Conservation (phyloP, 2,113 vertebrate genomes). For the Loxodonta africana region DNA sequence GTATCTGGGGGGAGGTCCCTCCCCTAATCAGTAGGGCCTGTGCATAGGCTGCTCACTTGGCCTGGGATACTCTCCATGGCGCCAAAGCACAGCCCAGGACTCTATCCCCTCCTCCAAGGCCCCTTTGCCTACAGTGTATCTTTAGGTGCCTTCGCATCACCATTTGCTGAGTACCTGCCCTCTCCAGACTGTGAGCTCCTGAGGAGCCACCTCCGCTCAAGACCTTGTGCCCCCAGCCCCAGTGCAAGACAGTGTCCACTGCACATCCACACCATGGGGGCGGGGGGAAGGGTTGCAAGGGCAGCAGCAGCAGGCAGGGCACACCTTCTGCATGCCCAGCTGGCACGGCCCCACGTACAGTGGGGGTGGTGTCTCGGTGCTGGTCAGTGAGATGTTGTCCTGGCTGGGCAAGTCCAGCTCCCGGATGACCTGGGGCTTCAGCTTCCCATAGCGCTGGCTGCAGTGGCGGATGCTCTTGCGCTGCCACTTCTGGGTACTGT, state of each 20-base stretch:
- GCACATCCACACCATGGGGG: not conserved
- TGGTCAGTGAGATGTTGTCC: constrained; percentile 97
- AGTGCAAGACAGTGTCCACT: not conserved
- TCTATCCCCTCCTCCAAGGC: not conserved
- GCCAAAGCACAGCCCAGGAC: not conserved
- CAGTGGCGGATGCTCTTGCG: constrained; percentile 98
- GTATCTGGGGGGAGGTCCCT: not conserved
- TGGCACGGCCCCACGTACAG: constrained; percentile 96
- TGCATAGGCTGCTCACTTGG: not conserved
- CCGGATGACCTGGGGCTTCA: constrained; percentile 97
- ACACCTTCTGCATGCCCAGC: constrained; percentile 98
- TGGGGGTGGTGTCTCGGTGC: constrained; percentile 97
- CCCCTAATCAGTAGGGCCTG: not conserved
- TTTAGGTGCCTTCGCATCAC: not conserved
- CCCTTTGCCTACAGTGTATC: not conserved
- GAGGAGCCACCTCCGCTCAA: not conserved
- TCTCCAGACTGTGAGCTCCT: not conserved
- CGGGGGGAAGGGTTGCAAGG: too few relatives aligned
- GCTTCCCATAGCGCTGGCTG: constrained; percentile 97
- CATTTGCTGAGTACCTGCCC: not conserved
- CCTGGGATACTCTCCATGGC: not conserved
- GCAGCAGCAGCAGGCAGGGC: not conserved
- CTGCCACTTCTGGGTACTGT: constrained; percentile 98
- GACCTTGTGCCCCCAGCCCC: not conserved
- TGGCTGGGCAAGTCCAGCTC: constrained; percentile 98